Evolutionary conservation across 2,113 vertebrate genomes (phyloP).

Genomic region (Bos taurus): ARS-UCD2.0 NC_037329.1:51874001-51874500

Average conservation of each 20-base stretch:
- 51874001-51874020: background rate
- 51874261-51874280: no score
- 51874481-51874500: background rate
- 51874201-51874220: background rate
- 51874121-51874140: background rate
- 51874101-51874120: constrained; percentile 16
- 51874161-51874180: background rate
- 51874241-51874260: background rate
- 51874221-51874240: background rate
- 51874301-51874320: background rate
- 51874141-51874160: background rate
- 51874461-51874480: constrained; percentile 1
- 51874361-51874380: background rate
- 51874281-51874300: background rate
- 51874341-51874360: background rate
- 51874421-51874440: constrained; percentile 29
- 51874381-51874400: background rate
- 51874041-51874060: constrained; percentile 22
- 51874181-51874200: background rate
- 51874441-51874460: background rate
- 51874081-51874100: constrained; percentile 15
- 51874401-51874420: background rate
- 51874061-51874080: constrained; percentile 28
- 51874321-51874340: background rate
- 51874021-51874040: constrained; percentile 40